Evolutionary conservation across 1,140 invertebrate species (phyloP).

Genomic region (Cydia strobilella): DNA sequence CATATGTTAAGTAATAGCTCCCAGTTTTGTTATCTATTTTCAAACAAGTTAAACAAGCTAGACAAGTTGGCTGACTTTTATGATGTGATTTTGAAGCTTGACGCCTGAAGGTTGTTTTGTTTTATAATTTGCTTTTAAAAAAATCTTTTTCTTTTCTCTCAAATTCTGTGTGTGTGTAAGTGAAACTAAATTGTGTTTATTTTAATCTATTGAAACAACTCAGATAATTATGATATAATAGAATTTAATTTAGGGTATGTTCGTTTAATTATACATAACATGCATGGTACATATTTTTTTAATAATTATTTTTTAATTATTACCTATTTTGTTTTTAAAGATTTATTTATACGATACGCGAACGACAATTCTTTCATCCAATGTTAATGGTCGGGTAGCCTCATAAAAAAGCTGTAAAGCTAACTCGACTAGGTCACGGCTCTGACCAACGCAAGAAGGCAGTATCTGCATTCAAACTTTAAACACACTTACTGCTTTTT

Average conservation of each 20-base stretch:
- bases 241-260: too few species aligned
- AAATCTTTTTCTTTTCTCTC: too few species aligned
- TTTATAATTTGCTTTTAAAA: not conserved
- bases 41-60: not conserved
- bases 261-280: too few species aligned
- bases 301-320: not conserved
- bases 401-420: not conserved
- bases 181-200: not conserved
- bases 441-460: not conserved
- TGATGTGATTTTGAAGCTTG: not conserved
- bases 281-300: too few species aligned
- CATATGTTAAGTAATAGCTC: not conserved
- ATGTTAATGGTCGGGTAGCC: slow-evolving; percentile 3
- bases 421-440: not conserved
- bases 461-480: not conserved
- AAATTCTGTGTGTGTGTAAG: too few species aligned
- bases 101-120: not conserved
- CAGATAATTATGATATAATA: too few species aligned
- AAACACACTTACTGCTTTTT: not conserved
- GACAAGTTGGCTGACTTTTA: not conserved
- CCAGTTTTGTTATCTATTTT: not conserved
- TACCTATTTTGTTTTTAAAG: not conserved
- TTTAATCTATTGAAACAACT: not conserved
- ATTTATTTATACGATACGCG: not conserved
- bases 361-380: not conserved